Evolutionary conservation across 2,797 vertebrate genomes (phyloP).

Genomic region (Phylloscopus collybita): DNA sequence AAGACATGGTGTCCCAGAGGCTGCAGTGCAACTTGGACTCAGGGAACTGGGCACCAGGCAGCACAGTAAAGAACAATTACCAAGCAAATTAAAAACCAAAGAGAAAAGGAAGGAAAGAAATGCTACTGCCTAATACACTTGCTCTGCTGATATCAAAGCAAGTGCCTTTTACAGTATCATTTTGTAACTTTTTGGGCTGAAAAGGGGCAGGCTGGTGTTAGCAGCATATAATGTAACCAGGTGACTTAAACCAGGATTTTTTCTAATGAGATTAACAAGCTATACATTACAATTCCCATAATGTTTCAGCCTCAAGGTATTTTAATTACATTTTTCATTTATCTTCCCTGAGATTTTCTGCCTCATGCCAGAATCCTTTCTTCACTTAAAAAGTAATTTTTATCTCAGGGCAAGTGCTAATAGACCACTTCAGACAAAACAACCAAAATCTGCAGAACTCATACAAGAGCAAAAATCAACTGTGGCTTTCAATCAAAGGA

Average conservation of each 20-base stretch:
- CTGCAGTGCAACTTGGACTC: not conserved
- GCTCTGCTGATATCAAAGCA: not conserved
- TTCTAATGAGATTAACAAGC: conserved; percentile 31
- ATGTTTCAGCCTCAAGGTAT: not conserved
- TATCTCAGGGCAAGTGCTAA: not conserved
- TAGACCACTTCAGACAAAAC: conserved; percentile 12
- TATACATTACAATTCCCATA: not conserved
- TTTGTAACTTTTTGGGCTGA: not conserved
- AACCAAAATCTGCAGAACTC: not conserved
- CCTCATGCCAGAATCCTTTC: conserved; percentile 33
- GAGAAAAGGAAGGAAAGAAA: not conserved
- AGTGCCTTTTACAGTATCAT: not conserved
- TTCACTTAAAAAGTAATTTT: conserved; percentile 18
- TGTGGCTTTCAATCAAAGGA: not conserved
- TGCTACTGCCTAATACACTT: not conserved
- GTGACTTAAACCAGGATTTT: not conserved
- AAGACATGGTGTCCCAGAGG: not conserved
- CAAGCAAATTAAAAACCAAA: not conserved
- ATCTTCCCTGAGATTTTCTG: conserved; percentile 23
- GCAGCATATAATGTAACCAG: not conserved
- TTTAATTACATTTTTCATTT: conserved; percentile 41
- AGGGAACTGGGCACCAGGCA: not conserved
- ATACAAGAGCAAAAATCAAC: not conserved
- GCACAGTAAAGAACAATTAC: not conserved
- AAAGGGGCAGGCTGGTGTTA: not conserved